Evolutionary conservation across 2,113 vertebrate species (phyloP), one percentile per base, ranked within the genome.

Genomic region (Neolamprologus kungweensis): DNA sequence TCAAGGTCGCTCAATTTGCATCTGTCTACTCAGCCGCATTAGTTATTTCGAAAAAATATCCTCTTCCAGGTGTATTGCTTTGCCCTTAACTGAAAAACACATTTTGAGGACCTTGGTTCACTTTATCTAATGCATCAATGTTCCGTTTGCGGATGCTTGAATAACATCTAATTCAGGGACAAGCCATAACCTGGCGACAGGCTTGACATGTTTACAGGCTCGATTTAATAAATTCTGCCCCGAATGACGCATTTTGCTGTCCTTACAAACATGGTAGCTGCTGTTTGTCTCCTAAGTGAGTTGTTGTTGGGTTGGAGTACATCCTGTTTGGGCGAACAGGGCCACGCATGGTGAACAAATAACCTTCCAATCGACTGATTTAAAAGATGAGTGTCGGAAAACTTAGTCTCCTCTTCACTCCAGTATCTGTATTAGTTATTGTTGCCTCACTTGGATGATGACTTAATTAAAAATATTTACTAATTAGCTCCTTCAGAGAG

Each of bases 31-130:
- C 7, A 13, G 35, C 28, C 79, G 17, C 33, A 87, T 86, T 86
- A 90, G 80, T 85, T 80, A n/a, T 75, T 78, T 86, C 47, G 79
- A 35, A 58, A 85, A 87, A 92, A 89, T 26, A 85, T 23, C 73
- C 40, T 23, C 23, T 11, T 50, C 84, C 73, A 23, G 60, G 88
- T 78, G 58, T 83, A 45, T 88, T 85, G 40, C 54, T 51, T 42
- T 58, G 85, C 73, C 79, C 81, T 83, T 95, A 94, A 95, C 91
- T 35, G 92, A 93, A 96, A 96, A 96, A 93, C 90, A 83, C 94
- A 95, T 95, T 94, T 89, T 83, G 58, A 85, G 58, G 89, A 80
- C 81, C 87, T 90, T 80, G 13, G 86, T 57, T 33, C 80, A 83
- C 82, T 90, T 92, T 19, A 85, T 89, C 91, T 82, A 85, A 84